Base-by-base conservation (phyloP, 2,113 vertebrate species). In the Rhizomys pruinosus region DNA sequence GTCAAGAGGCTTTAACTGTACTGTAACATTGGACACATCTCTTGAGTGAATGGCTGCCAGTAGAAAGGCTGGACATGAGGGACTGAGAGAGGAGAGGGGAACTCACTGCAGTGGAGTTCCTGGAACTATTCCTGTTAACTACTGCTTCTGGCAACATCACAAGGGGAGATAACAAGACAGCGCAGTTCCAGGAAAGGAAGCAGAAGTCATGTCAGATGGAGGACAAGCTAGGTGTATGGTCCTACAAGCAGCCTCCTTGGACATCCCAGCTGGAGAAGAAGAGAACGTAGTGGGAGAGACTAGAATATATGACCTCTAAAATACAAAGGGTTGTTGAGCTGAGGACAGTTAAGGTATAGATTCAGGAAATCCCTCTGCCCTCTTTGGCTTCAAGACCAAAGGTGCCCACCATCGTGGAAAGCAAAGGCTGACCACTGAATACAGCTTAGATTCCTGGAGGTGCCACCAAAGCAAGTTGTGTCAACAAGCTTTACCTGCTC, bases 201-300 rank as follows among this genome's bases (percentile, higher is more conserved):
- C 34, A 55, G 61, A 29, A 71, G 55, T 63, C 29, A 17, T 37
- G 15, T 10, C 7, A 20, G 25, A 17, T 16, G 34, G 37, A 72
- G 82, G 77, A 16, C 88, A 42, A 8, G 0, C 64, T 13, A 57
- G 44, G 34, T 17, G 19, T 16, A 19, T 2, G 2, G 4, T n/a
- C 42, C 4, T 13, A 13, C 9, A 7, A 52, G 6, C 47, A 52
- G 16, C 37, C 19, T 2, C 61, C 55, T 19, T 0, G 3, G 4
- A 32, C 61, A 4, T 42, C 47, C 63, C 57, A 29, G 44, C 47
- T 16, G 12, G 5, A 29, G n/a, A 52, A 22, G 11, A 32, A 47
- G 34, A 59, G 9, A 29, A 44, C n/a, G 44, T 59, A 17, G 22
- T 13, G 7, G 25, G 22, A 61, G 61, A 20, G 66, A 34, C 12